Percentiles rank a stretch among this genome's conserved stretches.
Conservation (phyloP, 2,113 vertebrate species). For the Columbina picui region DNA sequence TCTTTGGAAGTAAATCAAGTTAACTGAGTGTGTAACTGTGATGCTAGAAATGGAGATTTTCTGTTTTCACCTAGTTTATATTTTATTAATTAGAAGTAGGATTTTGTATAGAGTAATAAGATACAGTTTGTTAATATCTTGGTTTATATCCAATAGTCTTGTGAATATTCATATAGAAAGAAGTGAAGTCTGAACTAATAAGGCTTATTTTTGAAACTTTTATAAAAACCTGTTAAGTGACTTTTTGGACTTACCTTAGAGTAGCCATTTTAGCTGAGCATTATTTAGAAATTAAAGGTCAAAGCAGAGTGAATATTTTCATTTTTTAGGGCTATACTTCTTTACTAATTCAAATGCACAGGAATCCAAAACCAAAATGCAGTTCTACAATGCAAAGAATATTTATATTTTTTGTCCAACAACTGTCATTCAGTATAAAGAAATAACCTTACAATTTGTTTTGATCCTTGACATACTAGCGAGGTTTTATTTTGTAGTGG, state of each 20-base stretch:
- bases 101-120: not conserved
- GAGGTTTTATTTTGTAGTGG: not conserved
- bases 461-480: not conserved
- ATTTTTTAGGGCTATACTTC: not conserved
- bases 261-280: conserved; percentile 1
- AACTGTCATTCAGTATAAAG: not conserved
- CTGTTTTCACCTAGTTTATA: not conserved
- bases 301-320: not conserved
- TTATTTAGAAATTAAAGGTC: not conserved
- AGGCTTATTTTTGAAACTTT: not conserved
- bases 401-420: not conserved
- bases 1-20: not conserved
- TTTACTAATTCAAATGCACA: not conserved
- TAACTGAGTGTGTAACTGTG: not conserved
- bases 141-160: not conserved
- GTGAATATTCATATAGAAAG: not conserved
- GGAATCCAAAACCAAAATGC: not conserved
- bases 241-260: not conserved
- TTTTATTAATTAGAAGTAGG: not conserved
- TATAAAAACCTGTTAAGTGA: not conserved
- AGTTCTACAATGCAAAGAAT: not conserved
- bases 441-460: not conserved
- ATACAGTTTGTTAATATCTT: not conserved
- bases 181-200: not conserved
- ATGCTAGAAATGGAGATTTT: not conserved